Evolutionary conservation across 2,888 invertebrate species (phyloP), one percentile per base, ranked within the genome.

Genomic region (Papilio protenor): DNA sequence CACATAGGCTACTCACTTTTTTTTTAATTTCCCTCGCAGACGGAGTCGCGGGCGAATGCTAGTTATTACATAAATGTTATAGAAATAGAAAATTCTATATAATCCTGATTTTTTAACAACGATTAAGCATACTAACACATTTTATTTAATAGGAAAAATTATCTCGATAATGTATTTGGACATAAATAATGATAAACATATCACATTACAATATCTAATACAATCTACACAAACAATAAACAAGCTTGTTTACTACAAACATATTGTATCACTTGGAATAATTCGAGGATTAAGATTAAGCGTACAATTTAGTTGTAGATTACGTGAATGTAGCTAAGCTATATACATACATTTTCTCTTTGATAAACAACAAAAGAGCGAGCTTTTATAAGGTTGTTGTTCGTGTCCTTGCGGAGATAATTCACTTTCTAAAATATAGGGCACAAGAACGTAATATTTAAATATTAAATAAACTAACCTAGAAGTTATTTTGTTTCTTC

Each of bases 341-440:
- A 16, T 18, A 23, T 21, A 21, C 21, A 61, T 73, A 73, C 66
- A 66, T 23, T 77, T 73, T 64, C 61, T 49, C 61, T 74, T 74
- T 74, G 61, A 74, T 74, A 64, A 64, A 74, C 47, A 74, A 75
- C 64, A 75, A 75, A 75, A 66, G 27, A 66, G 66, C 66, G 52
- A 8, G n/a, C 52, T 33, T 75, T 66, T 21, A 45, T 47, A 57
- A 74, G n/a, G 49, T n/a, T 18, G 55, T 47, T 72, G 52, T 73
- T 73, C 57, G 40, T 40, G 73, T 57, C 73, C 33, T 40, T 40
- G 33, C 33, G 33, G 14, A 21, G n/a, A 73, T 73, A 57, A 73
- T 73, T 27, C 40, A 73, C 57, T 57, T 73, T 49, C 27, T 71
- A 23, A 71, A 71, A 52, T 71, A 16, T 27, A 49, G 52, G 18